Percentiles rank a stretch among this genome's conserved stretches.
Evolutionary conservation across 53 echinoderm and acorn worm genomes (phyloP).

Genomic region (Arbacia lixula): DNA sequence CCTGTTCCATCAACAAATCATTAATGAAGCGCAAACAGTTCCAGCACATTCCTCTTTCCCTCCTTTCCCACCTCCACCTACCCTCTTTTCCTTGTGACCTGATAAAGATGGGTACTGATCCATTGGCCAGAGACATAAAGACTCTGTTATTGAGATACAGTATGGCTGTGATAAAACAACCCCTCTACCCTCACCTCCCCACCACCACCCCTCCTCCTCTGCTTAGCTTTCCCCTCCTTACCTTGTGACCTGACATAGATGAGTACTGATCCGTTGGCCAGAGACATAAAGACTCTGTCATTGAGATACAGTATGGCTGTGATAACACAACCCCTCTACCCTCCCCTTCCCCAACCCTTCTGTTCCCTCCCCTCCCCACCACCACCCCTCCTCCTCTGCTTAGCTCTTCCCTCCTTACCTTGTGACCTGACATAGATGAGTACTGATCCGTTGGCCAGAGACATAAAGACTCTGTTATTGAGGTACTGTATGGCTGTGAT

Average conservation of each 20-base stretch:
- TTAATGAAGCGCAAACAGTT: too few relatives aligned
- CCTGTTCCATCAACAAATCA: too few relatives aligned
- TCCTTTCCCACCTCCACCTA: too few relatives aligned
- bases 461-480: conserved; percentile 84
- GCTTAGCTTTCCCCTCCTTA: too few relatives aligned
- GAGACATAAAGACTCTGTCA: conserved; percentile 78
- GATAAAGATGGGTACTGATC: conserved; percentile 77
- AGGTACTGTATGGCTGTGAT: conserved; percentile 86
- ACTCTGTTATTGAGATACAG: conserved; percentile 88
- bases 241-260: conserved; percentile 72
- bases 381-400: too few relatives aligned
- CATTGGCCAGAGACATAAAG: conserved; percentile 85
- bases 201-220: too few relatives aligned
- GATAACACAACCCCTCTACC: too few relatives aligned
- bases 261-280: conserved; percentile 73
- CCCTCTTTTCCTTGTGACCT: conserved; percentile 79
- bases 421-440: conserved; percentile 75
- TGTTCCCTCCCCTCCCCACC: too few relatives aligned
- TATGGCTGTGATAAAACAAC: conserved; percentile 75
- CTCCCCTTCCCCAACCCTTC: too few relatives aligned
- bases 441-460: conserved; percentile 81
- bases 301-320: conserved; percentile 78
- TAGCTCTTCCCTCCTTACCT: too few relatives aligned
- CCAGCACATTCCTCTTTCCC: too few relatives aligned
- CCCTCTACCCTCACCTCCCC: too few relatives aligned